Conservation (phyloP, 1,140 invertebrate species). For the Caenorhabditis briggsae region DNA sequence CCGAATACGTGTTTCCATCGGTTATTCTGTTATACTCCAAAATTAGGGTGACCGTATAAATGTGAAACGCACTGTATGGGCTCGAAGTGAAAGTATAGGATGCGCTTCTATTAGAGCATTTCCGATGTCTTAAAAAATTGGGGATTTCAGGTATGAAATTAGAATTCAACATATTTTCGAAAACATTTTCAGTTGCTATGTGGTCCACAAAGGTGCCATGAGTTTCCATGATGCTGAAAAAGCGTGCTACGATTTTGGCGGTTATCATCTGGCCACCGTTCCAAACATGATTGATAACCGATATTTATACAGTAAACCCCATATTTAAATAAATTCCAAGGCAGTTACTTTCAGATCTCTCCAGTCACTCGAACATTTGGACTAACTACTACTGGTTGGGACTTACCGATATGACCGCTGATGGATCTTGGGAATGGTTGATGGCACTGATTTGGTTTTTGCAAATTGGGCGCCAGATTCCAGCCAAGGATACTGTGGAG, state of each 20-base stretch:
- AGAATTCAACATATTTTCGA: background rate
- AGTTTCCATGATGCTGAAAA: conserved; percentile 33
- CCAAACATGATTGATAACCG: conserved; percentile 36
- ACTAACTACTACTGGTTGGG: conserved; percentile 6
- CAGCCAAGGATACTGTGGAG: background rate
- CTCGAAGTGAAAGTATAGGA: too few relatives aligned
- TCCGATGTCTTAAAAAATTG: too few relatives aligned
- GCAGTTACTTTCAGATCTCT: background rate
- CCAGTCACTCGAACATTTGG: background rate
- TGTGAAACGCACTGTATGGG: too few relatives aligned
- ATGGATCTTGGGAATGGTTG: conserved; percentile 31
- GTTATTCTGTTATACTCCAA: too few relatives aligned
- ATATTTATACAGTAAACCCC: background rate
- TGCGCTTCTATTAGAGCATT: too few relatives aligned
- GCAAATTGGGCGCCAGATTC: conserved; percentile 2
- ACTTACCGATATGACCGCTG: conserved; percentile 8
- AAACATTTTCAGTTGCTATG: conserved; percentile 4
- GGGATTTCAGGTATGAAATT: background rate
- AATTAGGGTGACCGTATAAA: too few relatives aligned
- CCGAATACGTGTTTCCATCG: too few relatives aligned
- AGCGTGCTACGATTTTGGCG: conserved; percentile 25
- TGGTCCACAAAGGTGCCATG: background rate
- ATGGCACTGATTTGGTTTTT: background rate
- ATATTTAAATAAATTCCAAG: background rate
- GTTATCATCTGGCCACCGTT: conserved; percentile 24